These are phyloP conservation scores for Thunnus albacares DNA, from an alignment of 2,797 vertebrate genomes.

Conservation along the genomic window DNA sequence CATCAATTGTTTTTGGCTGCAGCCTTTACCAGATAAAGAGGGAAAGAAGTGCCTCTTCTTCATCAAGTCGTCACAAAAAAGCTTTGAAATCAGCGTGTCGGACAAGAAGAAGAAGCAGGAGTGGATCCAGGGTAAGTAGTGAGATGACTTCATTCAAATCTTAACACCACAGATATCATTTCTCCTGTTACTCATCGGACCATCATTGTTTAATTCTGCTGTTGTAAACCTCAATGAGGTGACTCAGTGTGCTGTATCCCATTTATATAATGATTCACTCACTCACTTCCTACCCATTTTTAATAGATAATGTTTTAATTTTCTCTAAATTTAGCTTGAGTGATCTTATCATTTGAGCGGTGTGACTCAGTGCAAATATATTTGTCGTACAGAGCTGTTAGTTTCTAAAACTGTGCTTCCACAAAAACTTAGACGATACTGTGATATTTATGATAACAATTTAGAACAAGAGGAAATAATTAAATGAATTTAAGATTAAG, in stretches of 20 bases:
- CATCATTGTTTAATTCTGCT: not conserved
- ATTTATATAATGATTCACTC: not conserved
- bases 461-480: no score
- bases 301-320: not conserved
- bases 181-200: not conserved
- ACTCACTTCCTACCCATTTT: not conserved
- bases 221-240: not conserved
- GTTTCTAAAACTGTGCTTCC: not conserved
- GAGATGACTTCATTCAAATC: not conserved
- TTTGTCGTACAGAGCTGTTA: not conserved
- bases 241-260: not conserved
- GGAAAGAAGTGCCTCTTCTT: slow-evolving; percentile 97
- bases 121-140: slow-evolving; percentile 94
- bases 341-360: not conserved
- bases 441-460: no score
- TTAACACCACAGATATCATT: not conserved
- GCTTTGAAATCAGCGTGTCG: slow-evolving; percentile 96
- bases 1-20: slow-evolving; percentile 30
- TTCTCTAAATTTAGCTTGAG: not conserved
- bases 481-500: no score
- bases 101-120: slow-evolving; percentile 99
- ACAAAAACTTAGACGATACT: no score
- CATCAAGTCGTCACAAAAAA: slow-evolving; percentile 93
- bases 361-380: not conserved
- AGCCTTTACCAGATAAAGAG: slow-evolving; percentile 96